phyloP scores from a whole-genome alignment of 2,888 invertebrate species.

The Diarsia rubi region DNA sequence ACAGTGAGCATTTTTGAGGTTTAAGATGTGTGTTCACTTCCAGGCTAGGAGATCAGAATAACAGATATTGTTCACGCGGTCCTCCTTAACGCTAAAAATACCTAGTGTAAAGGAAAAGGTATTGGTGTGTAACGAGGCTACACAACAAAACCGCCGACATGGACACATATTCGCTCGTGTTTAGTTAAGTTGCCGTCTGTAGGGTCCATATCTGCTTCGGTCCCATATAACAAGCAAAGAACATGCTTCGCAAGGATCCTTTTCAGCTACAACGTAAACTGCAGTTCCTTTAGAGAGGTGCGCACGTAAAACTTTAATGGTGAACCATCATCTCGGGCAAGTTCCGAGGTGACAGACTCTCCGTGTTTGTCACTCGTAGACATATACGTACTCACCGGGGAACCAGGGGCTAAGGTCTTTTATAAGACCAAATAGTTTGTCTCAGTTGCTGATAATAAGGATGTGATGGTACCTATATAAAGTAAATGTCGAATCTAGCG shows the following conservation, averaged over 20 bases:
- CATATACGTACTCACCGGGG: too few species aligned
- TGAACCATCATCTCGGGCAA: neutral
- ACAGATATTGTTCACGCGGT: neutral
- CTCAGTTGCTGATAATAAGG: neutral
- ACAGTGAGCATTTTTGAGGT: conserved; percentile 21
- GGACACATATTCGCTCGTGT: neutral
- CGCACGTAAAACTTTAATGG: neutral
- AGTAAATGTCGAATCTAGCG: neutral
- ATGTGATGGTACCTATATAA: neutral
- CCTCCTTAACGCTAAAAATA: neutral
- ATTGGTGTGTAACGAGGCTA: too few species aligned
- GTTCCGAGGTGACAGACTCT: neutral
- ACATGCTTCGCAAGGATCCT: neutral
- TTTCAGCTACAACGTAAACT: neutral
- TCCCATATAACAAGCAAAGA: neutral
- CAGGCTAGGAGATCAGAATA: neutral
- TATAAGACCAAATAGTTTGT: neutral
- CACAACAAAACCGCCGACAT: neutral
- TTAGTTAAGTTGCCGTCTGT: neutral
- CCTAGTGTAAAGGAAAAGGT: neutral
- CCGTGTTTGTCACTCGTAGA: neutral
- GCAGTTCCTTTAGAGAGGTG: neutral
- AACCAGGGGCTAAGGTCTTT: neutral
- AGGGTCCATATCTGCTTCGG: neutral
- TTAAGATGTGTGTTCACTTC: conserved; percentile 11